Evolutionary conservation across 2,797 vertebrate genomes (phyloP), one percentile per base, ranked within the genome.

Genomic region (Caiman crocodilus): DNA sequence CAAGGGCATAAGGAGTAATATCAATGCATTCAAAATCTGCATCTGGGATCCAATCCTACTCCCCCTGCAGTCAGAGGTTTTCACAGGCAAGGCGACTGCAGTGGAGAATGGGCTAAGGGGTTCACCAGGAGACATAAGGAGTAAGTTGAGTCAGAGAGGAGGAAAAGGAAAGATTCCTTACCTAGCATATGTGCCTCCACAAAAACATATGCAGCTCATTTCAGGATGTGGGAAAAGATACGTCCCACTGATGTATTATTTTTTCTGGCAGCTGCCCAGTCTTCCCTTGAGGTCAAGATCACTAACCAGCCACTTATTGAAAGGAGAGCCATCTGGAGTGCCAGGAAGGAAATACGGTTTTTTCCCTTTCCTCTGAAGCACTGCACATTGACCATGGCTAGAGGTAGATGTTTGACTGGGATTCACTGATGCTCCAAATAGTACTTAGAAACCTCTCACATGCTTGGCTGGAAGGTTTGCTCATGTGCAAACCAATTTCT

Each of bases 311-410:
- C 4, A 20, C 2, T 14, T 3, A 15, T 4, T 71, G 5, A 79
- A 82, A 87, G 4, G 21, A 23, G 1, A 55, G 6, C 7, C 42
- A 50, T 50, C 42, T 50, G 42, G 42, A 50, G 42, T 50, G 42
- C 42, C 0, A 0, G 13, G n/a, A 76, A 86, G 17, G 69, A 10
- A 10, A 64, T 3, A n/a, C 0, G 0, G 26, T 32, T 50, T 50
- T 50, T 50, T 50, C 42, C 10, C 42, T 50, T 50, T 50, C 42
- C 42, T 50, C 42, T 50, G 42, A 50, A 50, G 42, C 42, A 50
- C 42, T 50, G 42, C 42, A 10, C 42, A 50, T 50, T 50, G 42
- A 50, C 42, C 42, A 50, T 50, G 42, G 42, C 42, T 50, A 50
- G 42, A 50, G 42, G 42, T 50, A 10, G 42, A 50, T 50, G 42